Evolutionary conservation across 2,797 vertebrate species (phyloP), one percentile per base, ranked within the genome.

Genomic region (Cheirogaleus major): DNA sequence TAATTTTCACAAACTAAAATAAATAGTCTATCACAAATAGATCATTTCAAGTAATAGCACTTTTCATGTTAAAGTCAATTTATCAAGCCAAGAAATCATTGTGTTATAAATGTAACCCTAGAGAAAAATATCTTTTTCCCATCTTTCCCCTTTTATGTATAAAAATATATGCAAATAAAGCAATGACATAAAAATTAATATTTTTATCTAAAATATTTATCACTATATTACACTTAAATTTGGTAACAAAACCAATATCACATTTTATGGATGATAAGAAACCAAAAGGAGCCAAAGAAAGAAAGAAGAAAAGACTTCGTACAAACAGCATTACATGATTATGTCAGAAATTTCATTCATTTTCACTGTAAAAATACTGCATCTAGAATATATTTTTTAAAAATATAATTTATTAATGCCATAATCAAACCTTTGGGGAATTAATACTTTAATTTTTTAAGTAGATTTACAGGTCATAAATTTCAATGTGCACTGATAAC

Each of bases 391-490:
- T 32, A 81, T 78, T 82, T 22, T 80, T 93, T 87, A 97, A 89
- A 72, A 84, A 67, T 41, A 72, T 72, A 83, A 95, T 48, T n/a
- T 93, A 81, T 86, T 79, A 95, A 91, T 75, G 7, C 4, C 23
- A 95, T 35, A 90, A 65, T 61, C 52, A 95, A 65, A 82, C 23
- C 14, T 82, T 89, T 72, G 30, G 35, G 30, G 7, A 85, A 86
- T 6, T 61, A 82, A 67, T 75, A 70, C 1, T 72, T 80, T 17
- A 85, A 83, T 84, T 69, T 69, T 94, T 79, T 55, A 65, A 91
- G 12, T 85, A 93, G 11, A 82, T 83, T 87, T 88, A 22, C 4
- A 89, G 41, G 23, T 86, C 52, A 92, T 78, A 96, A 95, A 83
- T 91, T 85, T 89, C 41, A 95, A 10, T 41, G 23, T 76, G 20